These are phyloP conservation scores for Colaptes auratus DNA, from an alignment of 2,113 vertebrate genomes.

Conservation along the genomic window DNA sequence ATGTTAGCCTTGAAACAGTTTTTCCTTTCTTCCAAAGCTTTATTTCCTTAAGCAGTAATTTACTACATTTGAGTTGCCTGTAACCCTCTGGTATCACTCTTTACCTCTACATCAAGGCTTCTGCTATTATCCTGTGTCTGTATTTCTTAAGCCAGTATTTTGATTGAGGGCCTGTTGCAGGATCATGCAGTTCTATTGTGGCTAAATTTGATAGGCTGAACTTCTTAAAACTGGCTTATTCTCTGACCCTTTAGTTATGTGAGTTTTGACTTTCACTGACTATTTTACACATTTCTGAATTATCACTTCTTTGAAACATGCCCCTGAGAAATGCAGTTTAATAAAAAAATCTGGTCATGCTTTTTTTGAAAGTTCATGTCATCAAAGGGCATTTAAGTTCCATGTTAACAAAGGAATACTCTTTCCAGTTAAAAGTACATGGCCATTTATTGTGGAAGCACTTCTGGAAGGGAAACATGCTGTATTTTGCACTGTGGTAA, in stretches of 20 bases:
- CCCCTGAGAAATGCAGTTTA: background rate
- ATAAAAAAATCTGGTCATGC: slow-evolving; percentile 4
- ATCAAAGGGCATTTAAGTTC: background rate
- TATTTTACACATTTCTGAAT: background rate
- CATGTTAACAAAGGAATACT: background rate
- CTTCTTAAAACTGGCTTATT: background rate
- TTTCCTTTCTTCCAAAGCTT: background rate
- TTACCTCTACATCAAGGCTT: background rate
- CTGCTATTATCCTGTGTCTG: background rate
- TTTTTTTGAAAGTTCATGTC: background rate
- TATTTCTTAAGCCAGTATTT: background rate
- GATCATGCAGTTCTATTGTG: background rate
- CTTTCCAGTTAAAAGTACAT: background rate
- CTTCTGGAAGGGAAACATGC: background rate
- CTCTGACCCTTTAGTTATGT: background rate
- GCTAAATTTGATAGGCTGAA: background rate
- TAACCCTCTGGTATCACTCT: background rate
- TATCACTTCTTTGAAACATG: background rate
- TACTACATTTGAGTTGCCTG: background rate
- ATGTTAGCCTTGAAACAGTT: background rate
- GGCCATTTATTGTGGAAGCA: background rate
- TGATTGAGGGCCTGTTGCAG: background rate
- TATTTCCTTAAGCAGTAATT: background rate
- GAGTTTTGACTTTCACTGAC: background rate
- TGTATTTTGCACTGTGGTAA: background rate